Evolutionary conservation across 2,113 vertebrate genomes (phyloP), one percentile per base, ranked within the genome.

Genomic region (Caretta caretta): DNA sequence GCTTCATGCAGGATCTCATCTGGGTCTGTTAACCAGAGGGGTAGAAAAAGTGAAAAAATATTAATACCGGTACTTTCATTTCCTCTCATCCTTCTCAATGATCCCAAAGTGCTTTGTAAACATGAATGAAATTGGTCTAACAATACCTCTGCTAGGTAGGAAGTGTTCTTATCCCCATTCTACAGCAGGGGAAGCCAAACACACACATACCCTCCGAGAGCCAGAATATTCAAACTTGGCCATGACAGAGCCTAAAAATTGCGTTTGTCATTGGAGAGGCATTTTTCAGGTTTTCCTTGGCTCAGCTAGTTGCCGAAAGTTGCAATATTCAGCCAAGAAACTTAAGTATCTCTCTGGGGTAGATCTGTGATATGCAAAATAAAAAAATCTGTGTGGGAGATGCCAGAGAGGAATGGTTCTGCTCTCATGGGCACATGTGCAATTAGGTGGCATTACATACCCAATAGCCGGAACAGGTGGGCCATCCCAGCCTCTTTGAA

Each of bases 371-470:
- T 35, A 80, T n/a, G 1, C 4, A 42, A 56, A 94, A 49, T 0
- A 6, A 27, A 1, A 48, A 59, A 59, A 90, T 29, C 1, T 0
- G 27, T 27, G 86, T 7, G 4, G 57, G 11, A 24, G 50, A 81
- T 48, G n/a, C 82, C 80, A 35, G 20, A 59, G 57, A 78, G 29
- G 78, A 56, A n/a, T 29, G 53, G 31, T 29, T 31, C 50, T 86
- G 54, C 53, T 59, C 65, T 57, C 31, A 24, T 51, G 49, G 59
- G 81, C 1, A 1, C 3, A 0, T 4, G 19, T 20, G 2, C 56
- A 13, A 13, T 93, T 65, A 10, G 85, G 87, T 89, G 54, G 17
- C 35, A 20, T 24, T 6, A 3, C 0, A 16, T 0, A 24, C 59
- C 24, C 57, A 42, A 62, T 38, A 51, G 85, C 16, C 14, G 53